Evolutionary conservation across 2,797 vertebrate species (phyloP).

Genomic region (Ceryle rudis): DNA sequence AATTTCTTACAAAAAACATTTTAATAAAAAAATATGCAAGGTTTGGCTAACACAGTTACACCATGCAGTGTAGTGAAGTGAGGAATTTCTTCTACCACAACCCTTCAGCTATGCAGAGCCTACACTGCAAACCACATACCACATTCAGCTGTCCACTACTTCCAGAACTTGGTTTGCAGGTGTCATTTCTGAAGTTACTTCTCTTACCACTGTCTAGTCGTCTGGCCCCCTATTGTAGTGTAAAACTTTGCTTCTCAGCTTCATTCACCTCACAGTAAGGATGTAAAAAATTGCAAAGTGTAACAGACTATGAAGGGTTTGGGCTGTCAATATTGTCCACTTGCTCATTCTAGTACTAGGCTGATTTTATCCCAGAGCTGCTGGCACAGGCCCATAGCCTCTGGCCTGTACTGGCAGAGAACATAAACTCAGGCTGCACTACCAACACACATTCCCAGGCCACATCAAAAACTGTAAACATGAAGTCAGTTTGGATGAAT

Average conservation of each 20-base stretch:
- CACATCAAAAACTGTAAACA: neutral
- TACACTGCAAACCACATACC: neutral
- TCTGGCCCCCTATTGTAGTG: neutral
- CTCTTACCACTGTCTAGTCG: rapidly evolving
- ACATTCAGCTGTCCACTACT: neutral
- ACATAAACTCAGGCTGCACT: neutral
- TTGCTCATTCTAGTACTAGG: neutral
- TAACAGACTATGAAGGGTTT: neutral
- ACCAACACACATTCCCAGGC: neutral
- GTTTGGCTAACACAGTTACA: neutral
- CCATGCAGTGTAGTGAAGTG: neutral
- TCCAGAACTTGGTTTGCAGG: neutral
- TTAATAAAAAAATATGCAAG: neutral
- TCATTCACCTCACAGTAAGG: neutral
- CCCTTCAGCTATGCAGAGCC: neutral
- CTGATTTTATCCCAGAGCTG: neutral
- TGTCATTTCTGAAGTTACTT: neutral
- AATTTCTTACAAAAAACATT: neutral
- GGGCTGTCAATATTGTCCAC: neutral
- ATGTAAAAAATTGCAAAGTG: neutral
- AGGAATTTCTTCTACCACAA: neutral
- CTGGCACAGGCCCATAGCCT: neutral
- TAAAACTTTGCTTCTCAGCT: neutral
- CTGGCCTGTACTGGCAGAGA: neutral
- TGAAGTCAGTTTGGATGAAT: neutral